Evolutionary conservation across 2,113 vertebrate genomes (phyloP).

Genomic region (Hylia prasina): DNA sequence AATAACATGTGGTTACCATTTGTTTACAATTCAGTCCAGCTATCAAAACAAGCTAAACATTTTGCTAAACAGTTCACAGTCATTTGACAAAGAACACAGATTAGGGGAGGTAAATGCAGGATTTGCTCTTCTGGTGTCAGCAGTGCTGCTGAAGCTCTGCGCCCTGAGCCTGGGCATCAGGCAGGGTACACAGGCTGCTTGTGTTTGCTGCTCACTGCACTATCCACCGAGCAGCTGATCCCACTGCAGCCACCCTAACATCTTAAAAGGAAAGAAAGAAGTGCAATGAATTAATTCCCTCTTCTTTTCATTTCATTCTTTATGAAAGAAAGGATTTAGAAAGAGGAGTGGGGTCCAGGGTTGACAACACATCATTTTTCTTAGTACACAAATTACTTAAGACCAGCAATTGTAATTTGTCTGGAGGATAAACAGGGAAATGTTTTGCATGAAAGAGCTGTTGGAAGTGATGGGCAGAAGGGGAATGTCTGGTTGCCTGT

Average conservation of each 20-base stretch:
- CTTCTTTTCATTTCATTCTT: background rate
- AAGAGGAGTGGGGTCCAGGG: background rate
- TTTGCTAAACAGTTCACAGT: background rate
- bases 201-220: background rate
- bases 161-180: background rate
- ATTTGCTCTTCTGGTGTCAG: background rate
- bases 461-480: constrained; percentile 22
- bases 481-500: constrained; percentile 26
- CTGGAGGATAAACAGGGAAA: constrained; percentile 14
- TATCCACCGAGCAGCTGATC: background rate
- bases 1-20: constrained; percentile 24
- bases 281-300: background rate
- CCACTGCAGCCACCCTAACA: background rate
- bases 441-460: background rate
- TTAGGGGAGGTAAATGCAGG: background rate
- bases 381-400: background rate
- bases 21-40: constrained; percentile 49
- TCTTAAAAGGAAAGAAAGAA: background rate
- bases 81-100: background rate
- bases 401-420: constrained; percentile 2
- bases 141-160: background rate
- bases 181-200: background rate
- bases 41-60: constrained; percentile 47
- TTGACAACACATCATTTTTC: background rate
- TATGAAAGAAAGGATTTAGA: background rate